Conservation (phyloP, 2,113 vertebrate species). For the Scophthalmus maximus region DNA sequence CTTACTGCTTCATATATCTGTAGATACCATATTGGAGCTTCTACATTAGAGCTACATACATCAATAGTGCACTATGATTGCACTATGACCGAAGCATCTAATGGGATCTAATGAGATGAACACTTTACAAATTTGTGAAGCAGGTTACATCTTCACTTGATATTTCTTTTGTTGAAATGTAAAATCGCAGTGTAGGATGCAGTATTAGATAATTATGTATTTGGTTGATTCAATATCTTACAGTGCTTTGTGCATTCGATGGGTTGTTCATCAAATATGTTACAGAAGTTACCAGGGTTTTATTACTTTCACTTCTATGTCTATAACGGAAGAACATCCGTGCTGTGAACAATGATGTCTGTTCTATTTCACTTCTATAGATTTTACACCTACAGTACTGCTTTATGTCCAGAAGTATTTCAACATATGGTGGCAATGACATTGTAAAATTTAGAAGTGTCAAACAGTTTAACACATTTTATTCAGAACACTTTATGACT, state of each 20-base stretch:
- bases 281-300: too few species aligned
- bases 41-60: neutral
- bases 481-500: too few species aligned
- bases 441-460: too few species aligned
- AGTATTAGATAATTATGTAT: neutral
- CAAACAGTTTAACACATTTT: too few species aligned
- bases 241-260: neutral
- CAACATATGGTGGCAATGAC: neutral
- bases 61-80: neutral
- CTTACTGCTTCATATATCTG: slow-evolving; percentile 8
- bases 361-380: neutral
- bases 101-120: too few species aligned
- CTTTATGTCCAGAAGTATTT: neutral
- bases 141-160: neutral
- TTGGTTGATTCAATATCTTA: neutral
- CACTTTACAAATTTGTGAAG: neutral
- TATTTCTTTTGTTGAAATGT: slow-evolving; percentile 3
- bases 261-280: too few species aligned
- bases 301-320: too few species aligned
- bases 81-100: neutral
- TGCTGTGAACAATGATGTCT: too few species aligned
- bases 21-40: neutral
- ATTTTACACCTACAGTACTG: neutral
- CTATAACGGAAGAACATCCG: too few species aligned
- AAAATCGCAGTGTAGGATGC: neutral